Base-by-base conservation (phyloP, 1,140 invertebrate species). In the Drosophila dunni region DNA sequence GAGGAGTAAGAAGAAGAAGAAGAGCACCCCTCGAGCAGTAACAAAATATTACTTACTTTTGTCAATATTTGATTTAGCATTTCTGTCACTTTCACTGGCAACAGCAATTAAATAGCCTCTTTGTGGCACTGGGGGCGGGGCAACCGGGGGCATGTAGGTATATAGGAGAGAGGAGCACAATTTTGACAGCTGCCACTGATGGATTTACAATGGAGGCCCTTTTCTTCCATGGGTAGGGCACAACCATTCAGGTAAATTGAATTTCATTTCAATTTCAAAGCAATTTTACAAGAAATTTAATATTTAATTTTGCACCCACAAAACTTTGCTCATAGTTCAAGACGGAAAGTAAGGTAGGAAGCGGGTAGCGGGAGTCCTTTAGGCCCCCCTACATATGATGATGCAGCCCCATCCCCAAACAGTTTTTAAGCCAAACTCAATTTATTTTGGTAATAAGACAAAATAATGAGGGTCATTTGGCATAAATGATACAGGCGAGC, bases 391-490 rank as follows among this genome's bases (percentile, higher is more conserved):
- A 13, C 53, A 56, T 56, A 56, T 56, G 53, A 56, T 38, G 17
- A 56, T 15, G 36, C 33, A 24, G 13, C 7, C 24, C 5, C 13
- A 1, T 13, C 24, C 24, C 24, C 42, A 44, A 61, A 57, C 29
- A 74, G 58, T 80, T 88, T 82, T 88, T 63, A 83, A 76, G 81
- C 75, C 82, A 81, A 89, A 89, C 84, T 89, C 85, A 89, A 89
- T 89, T 89, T 89, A 89, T 89, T 89, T 81, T 76, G 74, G 80
- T 89, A 89, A 89, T 90, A 89, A 79, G 84, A 66, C 65, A 78
- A 78, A 89, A 74, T 89, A 89, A 89, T 89, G 84, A 84, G 81
- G 85, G 84, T 89, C 85, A 89, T 89, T 89, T 84, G 84, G 82
- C 84, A 89, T 84, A 84, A 89, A 84, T 75, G 80, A 81, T 66